Percentiles rank a stretch among this genome's conserved stretches.
These are phyloP conservation scores for Polypterus bichir DNA, from an alignment of 2,113 vertebrate genomes.

Conservation along the genomic window DNA sequence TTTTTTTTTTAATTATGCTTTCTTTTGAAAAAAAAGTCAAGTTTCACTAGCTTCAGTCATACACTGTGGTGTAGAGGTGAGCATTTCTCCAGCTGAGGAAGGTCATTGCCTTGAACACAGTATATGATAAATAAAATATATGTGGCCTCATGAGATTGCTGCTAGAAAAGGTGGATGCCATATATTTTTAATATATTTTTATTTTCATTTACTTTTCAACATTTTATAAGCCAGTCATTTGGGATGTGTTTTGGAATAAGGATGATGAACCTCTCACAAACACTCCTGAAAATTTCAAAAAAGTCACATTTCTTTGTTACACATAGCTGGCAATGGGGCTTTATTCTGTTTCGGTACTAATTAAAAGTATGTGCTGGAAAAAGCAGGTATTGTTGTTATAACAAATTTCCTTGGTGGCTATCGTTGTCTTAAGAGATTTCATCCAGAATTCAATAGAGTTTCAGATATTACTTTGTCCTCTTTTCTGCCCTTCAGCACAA, in stretches of 20 bases:
- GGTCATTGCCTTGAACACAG: slow-evolving; percentile 18
- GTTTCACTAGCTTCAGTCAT: too few relatives aligned
- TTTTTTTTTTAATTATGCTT: too few relatives aligned
- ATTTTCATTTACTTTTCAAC: slow-evolving; percentile 8
- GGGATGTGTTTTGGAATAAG: background rate
- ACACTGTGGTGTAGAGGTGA: background rate
- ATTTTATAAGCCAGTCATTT: background rate
- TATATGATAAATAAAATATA: slow-evolving; percentile 17
- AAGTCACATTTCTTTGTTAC: background rate
- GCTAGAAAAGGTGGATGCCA: slow-evolving; percentile 1
- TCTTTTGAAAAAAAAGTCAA: too few relatives aligned
- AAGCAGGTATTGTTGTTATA: too few relatives aligned
- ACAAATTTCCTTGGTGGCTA: too few relatives aligned
- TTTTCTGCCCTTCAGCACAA: background rate
- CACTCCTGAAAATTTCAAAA: background rate
- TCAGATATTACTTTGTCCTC: background rate
- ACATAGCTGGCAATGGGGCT: background rate
- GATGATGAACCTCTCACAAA: too few relatives aligned
- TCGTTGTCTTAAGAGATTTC: background rate
- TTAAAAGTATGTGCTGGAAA: too few relatives aligned
- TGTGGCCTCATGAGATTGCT: slow-evolving; percentile 2
- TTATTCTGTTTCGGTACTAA: background rate
- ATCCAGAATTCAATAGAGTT: background rate
- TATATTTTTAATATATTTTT: background rate
- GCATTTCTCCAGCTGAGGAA: slow-evolving; percentile 5